Evolutionary conservation across 2,888 invertebrate species (phyloP), one percentile per base, ranked within the genome.

Genomic region (Empis stercorea): DNA sequence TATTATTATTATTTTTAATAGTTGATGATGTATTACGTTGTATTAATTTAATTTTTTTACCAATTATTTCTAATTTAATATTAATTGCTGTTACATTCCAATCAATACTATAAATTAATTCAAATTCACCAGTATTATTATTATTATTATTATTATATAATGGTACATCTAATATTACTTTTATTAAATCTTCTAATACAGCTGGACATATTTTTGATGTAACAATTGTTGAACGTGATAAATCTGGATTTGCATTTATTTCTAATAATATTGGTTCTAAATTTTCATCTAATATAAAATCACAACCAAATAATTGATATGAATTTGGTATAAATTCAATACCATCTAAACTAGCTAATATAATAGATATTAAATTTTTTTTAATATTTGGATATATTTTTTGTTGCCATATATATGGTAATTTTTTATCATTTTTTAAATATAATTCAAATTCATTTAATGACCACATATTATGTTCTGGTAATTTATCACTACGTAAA

Each of bases 301-400:
- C 94, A 45, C 92, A 92, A 7, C 93, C 94, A 62, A 88, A 93
- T 34, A 92, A 63, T 65, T 94, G 93, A 67, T 92, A 94, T 48
- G 84, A 81, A 59, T 86, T 85, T 58, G 78, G 77, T 51, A 79
- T 72, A 16, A 76, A 68, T 34, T 79, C 75, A 56, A 85, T 75
- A 52, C 79, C 76, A 54, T 85, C 81, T 65, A 89, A 81, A 44
- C 87, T 82, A 44, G 84, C 81, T 47, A 92, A 69, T 66, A 92
- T 61, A 17, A 87, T 80, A n/a, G 84, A 80, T 13, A 84, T 76
- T 27, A 94, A 80, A 37, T 84, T 82, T 58, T 85, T 80, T 56
- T 80, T 83, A 84, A 94, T 89, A 45, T 84, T 86, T 6, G 87
- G 23, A 64, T 86, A 91, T 55, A 93, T 84, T 40, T 76, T 71